phyloP scores from a whole-genome alignment of 2,113 vertebrate genomes.

The Tauraco erythrolophus region DNA sequence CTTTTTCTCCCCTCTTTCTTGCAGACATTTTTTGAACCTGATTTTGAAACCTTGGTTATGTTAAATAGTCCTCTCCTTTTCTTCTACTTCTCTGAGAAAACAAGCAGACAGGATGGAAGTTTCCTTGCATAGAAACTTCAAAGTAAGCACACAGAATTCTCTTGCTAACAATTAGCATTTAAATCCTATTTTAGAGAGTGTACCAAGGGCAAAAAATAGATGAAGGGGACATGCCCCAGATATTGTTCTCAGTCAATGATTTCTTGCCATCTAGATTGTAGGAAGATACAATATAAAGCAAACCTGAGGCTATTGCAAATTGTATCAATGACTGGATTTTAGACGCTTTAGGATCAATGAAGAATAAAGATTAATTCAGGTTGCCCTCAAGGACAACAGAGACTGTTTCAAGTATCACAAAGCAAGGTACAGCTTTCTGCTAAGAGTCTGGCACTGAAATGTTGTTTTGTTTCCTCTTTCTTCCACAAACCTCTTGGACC shows the following conservation, averaged over 20 bases:
- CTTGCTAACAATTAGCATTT: neutral
- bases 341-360: neutral
- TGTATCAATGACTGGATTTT: neutral
- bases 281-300: neutral
- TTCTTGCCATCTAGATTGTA: neutral
- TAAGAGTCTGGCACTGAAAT: neutral
- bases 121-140: neutral
- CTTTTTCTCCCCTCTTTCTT: neutral
- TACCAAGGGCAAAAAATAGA: neutral
- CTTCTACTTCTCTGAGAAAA: neutral
- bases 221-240: neutral
- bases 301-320: neutral
- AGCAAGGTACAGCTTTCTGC: neutral
- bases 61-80: neutral
- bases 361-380: neutral
- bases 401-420: neutral
- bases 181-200: neutral
- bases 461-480: neutral
- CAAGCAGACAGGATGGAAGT: neutral
- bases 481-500: neutral
- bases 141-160: neutral
- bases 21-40: neutral
- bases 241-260: neutral
- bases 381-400: neutral
- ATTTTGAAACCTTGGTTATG: neutral